Evolutionary conservation across 2,888 invertebrate genomes (phyloP), one percentile per base, ranked within the genome.

Genomic region (Leptinotarsa haldemani): DNA sequence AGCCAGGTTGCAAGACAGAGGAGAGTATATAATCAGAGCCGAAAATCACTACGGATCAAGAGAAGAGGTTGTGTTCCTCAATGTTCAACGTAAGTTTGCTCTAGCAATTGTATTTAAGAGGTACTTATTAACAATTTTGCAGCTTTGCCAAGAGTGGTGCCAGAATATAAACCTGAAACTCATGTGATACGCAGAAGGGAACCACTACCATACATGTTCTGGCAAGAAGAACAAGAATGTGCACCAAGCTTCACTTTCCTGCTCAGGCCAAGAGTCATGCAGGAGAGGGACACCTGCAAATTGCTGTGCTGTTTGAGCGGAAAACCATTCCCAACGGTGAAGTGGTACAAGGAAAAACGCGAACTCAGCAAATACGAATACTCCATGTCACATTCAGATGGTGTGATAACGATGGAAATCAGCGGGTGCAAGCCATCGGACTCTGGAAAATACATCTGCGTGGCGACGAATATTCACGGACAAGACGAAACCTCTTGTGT

Each of bases 171-270:
- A 84, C 92, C 92, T 73, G 94, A 94, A 86, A 89, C 90, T 47
- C 91, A 91, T 80, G 93, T 94, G 50, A 90, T 94, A 53, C 91
- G 97, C 46, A 90, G 94, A 78, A 93, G 96, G 83, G 94, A 95
- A 87, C 92, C 95, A 0, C 89, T 96, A 46, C 94, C 94, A 3
- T 96, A 95, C 88, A 94, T 94, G 76, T 93, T 95, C 90, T 97
- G 97, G 95, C 94, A 95, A 88, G 97, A 97, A 87, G 95, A 95
- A 83, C 94, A 94, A 87, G 97, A 97, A 89, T 94, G 94, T 83
- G 96, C 96, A 77, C 99, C 99, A 76, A 94, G 93, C 86, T 99
- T 99, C 91, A 98, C 98, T 85, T 99, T 99, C 96, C 94, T 97
- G 85, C 93, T 99, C 82, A 94, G 99, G 88, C 98, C 99, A 86